phyloP scores from a whole-genome alignment of 1,140 invertebrate genomes.

The Drosophila biarmipes region DNA sequence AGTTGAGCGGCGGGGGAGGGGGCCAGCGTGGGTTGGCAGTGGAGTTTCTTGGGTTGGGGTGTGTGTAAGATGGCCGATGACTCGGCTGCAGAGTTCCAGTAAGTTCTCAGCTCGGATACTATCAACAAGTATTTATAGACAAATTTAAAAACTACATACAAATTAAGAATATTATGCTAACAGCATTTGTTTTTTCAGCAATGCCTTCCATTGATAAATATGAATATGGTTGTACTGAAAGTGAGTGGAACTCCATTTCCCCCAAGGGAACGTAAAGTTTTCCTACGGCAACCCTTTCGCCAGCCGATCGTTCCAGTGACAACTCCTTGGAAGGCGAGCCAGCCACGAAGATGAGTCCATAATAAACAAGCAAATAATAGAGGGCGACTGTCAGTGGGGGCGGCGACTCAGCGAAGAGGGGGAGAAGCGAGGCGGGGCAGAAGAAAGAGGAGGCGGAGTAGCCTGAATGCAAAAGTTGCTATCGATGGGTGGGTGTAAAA shows the following conservation, averaged over 20 bases:
- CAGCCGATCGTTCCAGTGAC: slow-evolving; percentile 44
- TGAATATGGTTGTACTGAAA: background rate
- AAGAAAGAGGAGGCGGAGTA: slow-evolving; percentile 22
- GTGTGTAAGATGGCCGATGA: slow-evolving; percentile 25
- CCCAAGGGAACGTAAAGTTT: background rate
- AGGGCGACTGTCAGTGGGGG: slow-evolving; percentile 65
- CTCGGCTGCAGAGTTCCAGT: slow-evolving; percentile 15
- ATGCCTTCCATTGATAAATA: no score
- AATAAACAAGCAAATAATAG: slow-evolving; percentile 58
- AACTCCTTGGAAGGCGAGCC: slow-evolving; percentile 32
- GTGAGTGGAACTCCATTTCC: background rate
- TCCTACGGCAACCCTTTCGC: slow-evolving; percentile 25
- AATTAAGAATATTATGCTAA: no score
- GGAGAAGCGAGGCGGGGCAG: background rate
- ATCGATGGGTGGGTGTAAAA: slow-evolving; percentile 75
- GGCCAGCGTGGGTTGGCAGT: slow-evolving; percentile 44
- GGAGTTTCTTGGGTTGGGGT: no score
- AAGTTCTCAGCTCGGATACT: slow-evolving; percentile 1
- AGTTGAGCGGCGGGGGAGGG: slow-evolving; percentile 38
- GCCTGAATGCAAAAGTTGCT: slow-evolving; percentile 66
- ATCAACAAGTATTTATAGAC: slow-evolving; percentile 13
- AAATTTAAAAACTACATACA: no score
- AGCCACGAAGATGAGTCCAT: slow-evolving; percentile 56
- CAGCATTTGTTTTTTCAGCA: no score
- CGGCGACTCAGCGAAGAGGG: slow-evolving; percentile 38